phyloP scores from a whole-genome alignment of 2,797 vertebrate genomes.

The Leuciscus waleckii region DNA sequence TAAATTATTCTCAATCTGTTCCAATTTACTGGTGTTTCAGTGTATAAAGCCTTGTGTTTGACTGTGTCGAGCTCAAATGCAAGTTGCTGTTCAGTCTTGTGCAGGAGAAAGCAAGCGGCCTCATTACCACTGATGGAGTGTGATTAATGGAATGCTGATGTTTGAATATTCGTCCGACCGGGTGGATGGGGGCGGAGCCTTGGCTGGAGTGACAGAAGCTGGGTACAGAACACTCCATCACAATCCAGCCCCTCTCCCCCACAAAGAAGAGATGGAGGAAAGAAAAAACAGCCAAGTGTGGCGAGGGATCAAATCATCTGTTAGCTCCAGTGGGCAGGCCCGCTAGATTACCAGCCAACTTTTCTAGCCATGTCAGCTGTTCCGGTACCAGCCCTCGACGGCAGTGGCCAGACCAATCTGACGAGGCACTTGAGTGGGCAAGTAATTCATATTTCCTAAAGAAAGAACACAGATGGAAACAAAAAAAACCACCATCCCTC shows the following conservation, averaged over 20 bases:
- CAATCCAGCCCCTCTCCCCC: slow-evolving; percentile 53
- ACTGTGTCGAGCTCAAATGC: slow-evolving; percentile 11
- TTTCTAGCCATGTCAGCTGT: slow-evolving; percentile 70
- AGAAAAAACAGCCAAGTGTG: slow-evolving; percentile 54
- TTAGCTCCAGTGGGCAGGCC: slow-evolving; percentile 62
- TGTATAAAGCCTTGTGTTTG: not conserved
- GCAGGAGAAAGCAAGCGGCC: slow-evolving; percentile 55
- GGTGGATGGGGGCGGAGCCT: slow-evolving; percentile 43
- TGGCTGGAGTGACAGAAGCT: slow-evolving; percentile 54
- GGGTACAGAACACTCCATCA: slow-evolving; percentile 57
- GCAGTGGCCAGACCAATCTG: slow-evolving; percentile 54
- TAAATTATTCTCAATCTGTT: not conserved
- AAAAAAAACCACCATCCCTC: slow-evolving; percentile 59
- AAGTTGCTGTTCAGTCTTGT: not conserved
- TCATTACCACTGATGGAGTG: slow-evolving; percentile 48
- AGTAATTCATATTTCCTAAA: slow-evolving; percentile 66
- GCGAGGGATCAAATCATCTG: slow-evolving; percentile 65
- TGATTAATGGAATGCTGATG: slow-evolving; percentile 66
- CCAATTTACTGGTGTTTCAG: not conserved
- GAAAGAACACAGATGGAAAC: slow-evolving; percentile 55
- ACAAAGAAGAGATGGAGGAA: slow-evolving; percentile 11
- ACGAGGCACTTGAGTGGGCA: slow-evolving; percentile 64
- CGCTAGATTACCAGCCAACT: slow-evolving; percentile 63
- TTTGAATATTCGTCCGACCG: slow-evolving; percentile 58
- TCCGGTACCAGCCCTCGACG: slow-evolving; percentile 50